Percentiles rank a stretch among this genome's conserved stretches.
These are phyloP conservation scores for Argopecten irradians DNA, from an alignment of 1,140 invertebrate genomes.

Conservation along the genomic window DNA sequence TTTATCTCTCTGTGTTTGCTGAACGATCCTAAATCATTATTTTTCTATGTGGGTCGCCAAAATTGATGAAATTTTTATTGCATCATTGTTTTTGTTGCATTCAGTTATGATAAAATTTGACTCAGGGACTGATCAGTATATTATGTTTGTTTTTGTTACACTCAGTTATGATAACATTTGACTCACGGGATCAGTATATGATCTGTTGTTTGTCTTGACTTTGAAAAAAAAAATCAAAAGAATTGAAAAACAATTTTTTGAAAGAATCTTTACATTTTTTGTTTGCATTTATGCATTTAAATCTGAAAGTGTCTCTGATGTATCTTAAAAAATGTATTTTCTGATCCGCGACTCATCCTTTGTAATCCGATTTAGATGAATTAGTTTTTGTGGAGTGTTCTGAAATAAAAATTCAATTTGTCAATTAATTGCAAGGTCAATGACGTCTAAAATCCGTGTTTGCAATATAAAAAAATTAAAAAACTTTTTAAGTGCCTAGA, in stretches of 20 bases:
- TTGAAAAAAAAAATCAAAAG: too few species aligned
- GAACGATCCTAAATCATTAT: neutral
- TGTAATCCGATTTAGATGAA: neutral
- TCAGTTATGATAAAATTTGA: neutral
- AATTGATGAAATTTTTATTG: neutral
- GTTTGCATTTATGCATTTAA: neutral
- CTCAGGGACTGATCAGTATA: too few species aligned
- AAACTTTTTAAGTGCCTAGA: too few species aligned
- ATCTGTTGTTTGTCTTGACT: too few species aligned
- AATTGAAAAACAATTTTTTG: neutral
- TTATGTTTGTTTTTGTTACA: too few species aligned
- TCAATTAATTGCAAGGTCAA: neutral
- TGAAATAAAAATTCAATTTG: neutral
- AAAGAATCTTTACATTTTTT: neutral
- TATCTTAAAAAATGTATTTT: neutral
- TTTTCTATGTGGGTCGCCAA: slow-evolving; percentile 10
- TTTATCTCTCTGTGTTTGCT: neutral
- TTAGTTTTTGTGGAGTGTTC: neutral
- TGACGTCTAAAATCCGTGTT: neutral
- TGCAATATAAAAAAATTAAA: too few species aligned
- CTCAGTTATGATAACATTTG: too few species aligned
- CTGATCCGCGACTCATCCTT: neutral
- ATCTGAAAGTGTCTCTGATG: neutral
- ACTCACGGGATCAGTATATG: too few species aligned
- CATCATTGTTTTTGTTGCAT: neutral